Conservation (phyloP, 2,888 invertebrate species). For the Phaonia tiefii region DNA sequence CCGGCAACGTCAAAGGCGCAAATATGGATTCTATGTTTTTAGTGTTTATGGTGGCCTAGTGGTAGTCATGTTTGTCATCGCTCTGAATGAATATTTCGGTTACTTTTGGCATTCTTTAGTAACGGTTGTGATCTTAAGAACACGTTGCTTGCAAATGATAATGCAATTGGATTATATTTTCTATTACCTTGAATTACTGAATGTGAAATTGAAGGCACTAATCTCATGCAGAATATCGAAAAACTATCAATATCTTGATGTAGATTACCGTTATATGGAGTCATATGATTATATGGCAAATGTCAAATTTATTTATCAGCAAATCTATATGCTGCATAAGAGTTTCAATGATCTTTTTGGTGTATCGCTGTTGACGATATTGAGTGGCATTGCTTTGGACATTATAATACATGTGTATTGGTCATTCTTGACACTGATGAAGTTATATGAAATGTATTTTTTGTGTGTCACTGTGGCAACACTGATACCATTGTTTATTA, state of each 20-base stretch:
- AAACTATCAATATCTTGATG: constrained; percentile 65
- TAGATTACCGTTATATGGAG: constrained; percentile 68
- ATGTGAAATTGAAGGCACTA: constrained; percentile 67
- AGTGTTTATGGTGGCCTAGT: constrained; percentile 52
- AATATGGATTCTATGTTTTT: constrained; percentile 43
- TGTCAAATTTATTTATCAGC: constrained; percentile 72
- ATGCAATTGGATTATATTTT: constrained; percentile 64
- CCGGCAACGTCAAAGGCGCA: constrained; percentile 50
- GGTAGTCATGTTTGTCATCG: constrained; percentile 29
- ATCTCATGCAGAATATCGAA: constrained; percentile 64
- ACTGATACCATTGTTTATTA: constrained; percentile 64
- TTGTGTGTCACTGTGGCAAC: constrained; percentile 65
- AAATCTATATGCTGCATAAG: constrained; percentile 68
- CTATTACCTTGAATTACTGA: constrained; percentile 69
- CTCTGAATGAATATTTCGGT: constrained; percentile 47
- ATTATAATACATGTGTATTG: constrained; percentile 72
- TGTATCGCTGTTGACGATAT: constrained; percentile 71
- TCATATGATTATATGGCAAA: constrained; percentile 72
- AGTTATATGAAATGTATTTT: constrained; percentile 66
- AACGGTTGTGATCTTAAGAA: constrained; percentile 57
- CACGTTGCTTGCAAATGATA: constrained; percentile 60
- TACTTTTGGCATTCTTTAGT: constrained; percentile 63
- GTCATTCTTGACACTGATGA: constrained; percentile 68
- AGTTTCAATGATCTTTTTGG: constrained; percentile 71
- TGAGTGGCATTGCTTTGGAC: constrained; percentile 72